Base-by-base conservation (phyloP, 2,797 vertebrate genomes). In the Acrocephalus scirpaceus region DNA sequence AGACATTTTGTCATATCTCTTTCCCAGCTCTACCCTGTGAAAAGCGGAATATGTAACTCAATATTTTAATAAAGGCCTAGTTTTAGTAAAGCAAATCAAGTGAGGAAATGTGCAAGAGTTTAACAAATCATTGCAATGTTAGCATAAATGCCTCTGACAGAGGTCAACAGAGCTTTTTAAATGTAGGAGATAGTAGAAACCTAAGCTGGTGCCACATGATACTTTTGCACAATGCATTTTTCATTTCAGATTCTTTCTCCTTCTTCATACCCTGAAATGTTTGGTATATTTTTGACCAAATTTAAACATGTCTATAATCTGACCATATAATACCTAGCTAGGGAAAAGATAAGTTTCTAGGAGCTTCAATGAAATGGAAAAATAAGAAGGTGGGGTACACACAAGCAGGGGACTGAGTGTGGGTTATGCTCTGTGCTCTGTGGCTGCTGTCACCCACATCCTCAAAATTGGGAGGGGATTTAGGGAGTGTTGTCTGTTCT, bases 181-280 rank as follows among this genome's bases (percentile, higher is more conserved):
- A 76, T 61, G 78, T 30, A 50, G 57, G 69, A 91, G 84, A 80
- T 86, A 83, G 93, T 65, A 72, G 88, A 96, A 96, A 89, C n/a
- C 17, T 82, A 83, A 92, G n/a, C 61, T 7, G 3, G 65, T 88
- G 81, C 75, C 57, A 62, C 65, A 26, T 0, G 2, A 86, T 62
- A 77, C 9, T 44, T 85, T 13, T 27, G 20, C 22, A 22, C 61
- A 54, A 51, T 51, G 20, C 38, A 38, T 86, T 74, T 93, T 89
- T 85, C 45, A 83, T 93, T 89, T 90, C 42, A 60, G 32, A 61
- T 62, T 42, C 30, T 89, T 93, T 93, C 45, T 92, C 36, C 58
- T 13, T 62, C 40, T 58, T 72, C 53, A 48, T 45, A 62, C 9
- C 5, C 23, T 76, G 29, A 69, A 82, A 74, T 22, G 3, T 73